phyloP scores from a whole-genome alignment of 2,888 invertebrate species.

The Acrobasis suavella region DNA sequence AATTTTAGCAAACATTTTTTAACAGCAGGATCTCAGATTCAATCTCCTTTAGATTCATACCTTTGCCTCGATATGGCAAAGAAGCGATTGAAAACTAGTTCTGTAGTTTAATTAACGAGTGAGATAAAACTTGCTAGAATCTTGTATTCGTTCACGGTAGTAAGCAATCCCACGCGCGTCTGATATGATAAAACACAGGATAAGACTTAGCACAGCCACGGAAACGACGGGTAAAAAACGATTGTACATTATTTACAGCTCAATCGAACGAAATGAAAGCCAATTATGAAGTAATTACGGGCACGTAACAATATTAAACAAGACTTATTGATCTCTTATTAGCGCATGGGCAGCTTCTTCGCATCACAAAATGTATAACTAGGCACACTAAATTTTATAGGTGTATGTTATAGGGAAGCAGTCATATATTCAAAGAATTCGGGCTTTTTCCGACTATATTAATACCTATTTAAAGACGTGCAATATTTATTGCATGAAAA shows the following conservation, averaged over 20 bases:
- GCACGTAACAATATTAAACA: background rate
- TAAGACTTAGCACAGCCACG: slow-evolving; percentile 9
- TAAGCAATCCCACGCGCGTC: slow-evolving; percentile 11
- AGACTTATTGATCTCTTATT: background rate
- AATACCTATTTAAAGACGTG: too few species aligned
- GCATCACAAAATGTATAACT: background rate
- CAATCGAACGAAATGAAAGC: background rate
- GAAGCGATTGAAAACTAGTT: slow-evolving; percentile 5
- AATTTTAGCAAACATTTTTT: too few species aligned
- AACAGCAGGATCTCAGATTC: background rate
- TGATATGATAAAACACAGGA: slow-evolving; percentile 9
- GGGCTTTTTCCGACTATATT: too few species aligned
- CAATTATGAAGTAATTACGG: background rate
- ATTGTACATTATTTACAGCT: background rate
- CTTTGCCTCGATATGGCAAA: background rate
- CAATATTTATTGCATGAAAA: too few species aligned
- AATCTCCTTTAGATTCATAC: background rate
- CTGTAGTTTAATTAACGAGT: background rate
- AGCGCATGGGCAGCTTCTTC: background rate
- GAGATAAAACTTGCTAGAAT: slow-evolving; percentile 5
- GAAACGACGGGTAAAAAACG: background rate
- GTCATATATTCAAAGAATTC: too few species aligned
- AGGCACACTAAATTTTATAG: too few species aligned
- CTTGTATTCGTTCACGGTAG: slow-evolving; percentile 1
- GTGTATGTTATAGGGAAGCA: too few species aligned